Evolutionary conservation across 2,888 invertebrate genomes (phyloP), one percentile per base, ranked within the genome.

Genomic region (Clostera curtula): DNA sequence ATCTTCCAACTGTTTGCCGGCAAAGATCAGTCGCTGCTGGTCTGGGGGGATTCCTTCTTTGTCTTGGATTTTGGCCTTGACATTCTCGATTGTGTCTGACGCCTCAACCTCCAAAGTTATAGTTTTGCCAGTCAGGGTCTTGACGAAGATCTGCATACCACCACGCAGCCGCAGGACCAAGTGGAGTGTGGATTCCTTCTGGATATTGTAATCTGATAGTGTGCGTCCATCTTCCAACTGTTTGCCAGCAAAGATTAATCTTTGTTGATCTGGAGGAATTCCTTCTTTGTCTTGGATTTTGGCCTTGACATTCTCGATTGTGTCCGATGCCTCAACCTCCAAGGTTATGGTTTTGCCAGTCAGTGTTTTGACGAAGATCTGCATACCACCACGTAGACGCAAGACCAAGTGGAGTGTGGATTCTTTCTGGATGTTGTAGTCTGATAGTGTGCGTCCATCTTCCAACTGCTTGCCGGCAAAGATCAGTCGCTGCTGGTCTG

Each of bases 401-500:
- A 36, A n/a, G 1, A 36, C 36, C 5, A 36, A 19, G 9, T 36
- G 36, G 1, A 36, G n/a, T 1, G 36, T 36, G 0, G 45, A 44
- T 3, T 44, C 44, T 1, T 44, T 44, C 0, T 44, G 43, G 2
- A 44, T 44, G 0, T 43, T 43, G 12, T 43, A 43, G 1, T 43
- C 43, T 0, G 43, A 43, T 0, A 43, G 7, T 0, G 43, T 43
- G 1, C 43, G 37, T 0, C 43, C 43, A 11, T 43, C 43, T 8
- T 43, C 43, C 1, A 43, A 6, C 1, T 43, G 43, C 3, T 43
- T 43, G 3, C 43, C 43, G 3, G 43, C 43, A 7, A 43, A 43
- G 9, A 43, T 43, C 17, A 43, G 19, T 3, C 43, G 11, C 16
- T 43, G 43, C 4, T 43, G 43, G 19, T 44, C 43, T 5, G 43